A percentile compares a stretch with the other conserved stretches of the same genome.
Conservation (phyloP, 2,888 invertebrate species). For the Cerastis rubricosa region DNA sequence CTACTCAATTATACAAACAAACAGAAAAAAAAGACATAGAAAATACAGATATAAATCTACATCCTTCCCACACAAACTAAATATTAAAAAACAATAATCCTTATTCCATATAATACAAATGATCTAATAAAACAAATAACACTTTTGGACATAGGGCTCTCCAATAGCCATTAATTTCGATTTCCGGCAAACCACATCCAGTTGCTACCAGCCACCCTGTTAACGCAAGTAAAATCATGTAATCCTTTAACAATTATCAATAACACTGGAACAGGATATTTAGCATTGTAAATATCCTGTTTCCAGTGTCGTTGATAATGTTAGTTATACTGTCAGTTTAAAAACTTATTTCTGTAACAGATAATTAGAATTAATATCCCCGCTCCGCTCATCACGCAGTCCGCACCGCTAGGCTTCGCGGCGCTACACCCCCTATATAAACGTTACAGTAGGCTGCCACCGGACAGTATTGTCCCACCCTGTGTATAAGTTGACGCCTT, state of each 20-base stretch:
- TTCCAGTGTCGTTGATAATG: too few relatives aligned
- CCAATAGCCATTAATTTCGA: not conserved
- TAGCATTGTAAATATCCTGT: too few relatives aligned
- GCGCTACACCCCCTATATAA: constrained; percentile 80
- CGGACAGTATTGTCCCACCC: constrained; percentile 77
- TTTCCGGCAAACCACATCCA: not conserved
- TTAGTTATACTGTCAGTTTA: too few relatives aligned
- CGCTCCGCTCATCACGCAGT: constrained; percentile 44
- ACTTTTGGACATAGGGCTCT: too few relatives aligned
- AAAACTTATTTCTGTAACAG: not conserved
- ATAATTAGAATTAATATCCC: not conserved
- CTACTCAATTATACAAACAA: too few relatives aligned
- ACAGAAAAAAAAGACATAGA: too few relatives aligned
- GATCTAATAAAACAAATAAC: too few relatives aligned
- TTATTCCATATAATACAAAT: too few relatives aligned
- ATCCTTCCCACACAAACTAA: too few relatives aligned
- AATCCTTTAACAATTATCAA: not conserved
- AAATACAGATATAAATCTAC: too few relatives aligned
- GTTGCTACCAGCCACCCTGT: not conserved
- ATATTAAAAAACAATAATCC: too few relatives aligned
- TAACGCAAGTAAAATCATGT: not conserved
- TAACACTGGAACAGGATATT: too few relatives aligned
- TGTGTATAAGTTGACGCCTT: constrained; percentile 62
- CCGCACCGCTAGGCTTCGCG: constrained; percentile 57
- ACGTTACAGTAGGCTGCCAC: constrained; percentile 69